These are phyloP conservation scores for Stenolophus ochropezus DNA, from an alignment of 2,888 invertebrate species.

Conservation along the genomic window DNA sequence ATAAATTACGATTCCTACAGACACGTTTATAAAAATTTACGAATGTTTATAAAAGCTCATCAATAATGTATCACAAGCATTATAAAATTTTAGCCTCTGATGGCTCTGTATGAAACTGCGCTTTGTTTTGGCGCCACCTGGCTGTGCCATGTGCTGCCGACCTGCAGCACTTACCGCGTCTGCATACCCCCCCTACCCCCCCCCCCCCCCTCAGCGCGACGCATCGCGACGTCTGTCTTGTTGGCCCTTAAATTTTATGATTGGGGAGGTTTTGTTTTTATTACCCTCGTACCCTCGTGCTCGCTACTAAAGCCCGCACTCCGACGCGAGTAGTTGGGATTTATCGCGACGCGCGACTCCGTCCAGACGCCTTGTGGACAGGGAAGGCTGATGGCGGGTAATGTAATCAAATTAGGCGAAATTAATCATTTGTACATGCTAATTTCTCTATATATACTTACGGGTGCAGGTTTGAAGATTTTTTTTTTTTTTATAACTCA, in stretches of 20 bases:
- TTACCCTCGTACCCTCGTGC: not conserved
- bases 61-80: no score
- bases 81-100: not conserved
- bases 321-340: constrained; percentile 25
- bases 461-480: not conserved
- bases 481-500: not conserved
- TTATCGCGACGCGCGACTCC: not conserved
- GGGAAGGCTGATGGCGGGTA: not conserved
- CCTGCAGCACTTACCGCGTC: constrained; percentile 35
- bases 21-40: no score
- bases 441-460: not conserved
- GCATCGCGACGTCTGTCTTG: constrained; percentile 40
- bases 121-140: not conserved
- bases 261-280: constrained; percentile 28
- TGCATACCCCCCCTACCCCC: not conserved
- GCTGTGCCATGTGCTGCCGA: not conserved
- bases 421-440: not conserved
- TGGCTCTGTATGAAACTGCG: not conserved
- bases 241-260: constrained; percentile 42
- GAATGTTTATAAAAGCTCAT: no score
- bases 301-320: constrained; percentile 8
- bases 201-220: not conserved
- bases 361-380: not conserved
- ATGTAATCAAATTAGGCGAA: not conserved
- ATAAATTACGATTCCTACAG: no score